phyloP scores from a whole-genome alignment of 1,140 invertebrate species.

The Dendroctonus ponderosae region DNA sequence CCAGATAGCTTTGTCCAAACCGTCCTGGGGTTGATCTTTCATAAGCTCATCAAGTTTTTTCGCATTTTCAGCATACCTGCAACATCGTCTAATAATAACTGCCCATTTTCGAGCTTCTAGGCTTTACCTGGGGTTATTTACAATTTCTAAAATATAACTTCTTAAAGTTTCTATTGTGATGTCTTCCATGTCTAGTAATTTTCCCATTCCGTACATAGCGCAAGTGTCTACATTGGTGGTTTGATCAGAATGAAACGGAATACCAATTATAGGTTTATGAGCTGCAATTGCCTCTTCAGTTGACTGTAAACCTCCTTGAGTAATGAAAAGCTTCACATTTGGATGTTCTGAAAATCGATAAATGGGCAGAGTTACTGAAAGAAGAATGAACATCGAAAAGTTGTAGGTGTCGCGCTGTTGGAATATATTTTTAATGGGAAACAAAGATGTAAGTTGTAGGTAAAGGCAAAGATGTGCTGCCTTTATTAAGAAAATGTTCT shows the following conservation, averaged over 20 bases:
- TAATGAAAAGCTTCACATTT: constrained; percentile 52
- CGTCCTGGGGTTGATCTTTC: constrained; percentile 51
- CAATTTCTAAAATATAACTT: constrained; percentile 30
- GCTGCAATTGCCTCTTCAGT: constrained; percentile 53
- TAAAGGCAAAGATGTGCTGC: background rate
- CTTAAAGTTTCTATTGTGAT: constrained; percentile 24
- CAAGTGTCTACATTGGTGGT: constrained; percentile 42
- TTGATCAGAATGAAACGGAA: constrained; percentile 51
- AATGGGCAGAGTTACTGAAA: no score
- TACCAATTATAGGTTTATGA: constrained; percentile 55
- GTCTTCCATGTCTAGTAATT: constrained; percentile 36
- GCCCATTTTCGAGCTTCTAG: background rate
- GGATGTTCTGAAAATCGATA: constrained; percentile 48
- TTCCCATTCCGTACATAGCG: constrained; percentile 42
- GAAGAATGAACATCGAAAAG: no score
- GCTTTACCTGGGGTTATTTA: constrained; percentile 30
- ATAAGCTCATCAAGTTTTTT: constrained; percentile 42
- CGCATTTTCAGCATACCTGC: constrained; percentile 49
- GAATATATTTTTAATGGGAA: no score
- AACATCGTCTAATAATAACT: background rate
- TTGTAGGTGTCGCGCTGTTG: background rate
- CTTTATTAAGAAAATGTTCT: background rate
- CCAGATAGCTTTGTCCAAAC: constrained; percentile 53
- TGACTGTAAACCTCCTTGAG: constrained; percentile 56
- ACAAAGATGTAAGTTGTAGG: no score